Percentiles rank a stretch among this genome's conserved stretches.
phyloP scores from a whole-genome alignment of 2,113 vertebrate genomes.

The Hystrix cristata region DNA sequence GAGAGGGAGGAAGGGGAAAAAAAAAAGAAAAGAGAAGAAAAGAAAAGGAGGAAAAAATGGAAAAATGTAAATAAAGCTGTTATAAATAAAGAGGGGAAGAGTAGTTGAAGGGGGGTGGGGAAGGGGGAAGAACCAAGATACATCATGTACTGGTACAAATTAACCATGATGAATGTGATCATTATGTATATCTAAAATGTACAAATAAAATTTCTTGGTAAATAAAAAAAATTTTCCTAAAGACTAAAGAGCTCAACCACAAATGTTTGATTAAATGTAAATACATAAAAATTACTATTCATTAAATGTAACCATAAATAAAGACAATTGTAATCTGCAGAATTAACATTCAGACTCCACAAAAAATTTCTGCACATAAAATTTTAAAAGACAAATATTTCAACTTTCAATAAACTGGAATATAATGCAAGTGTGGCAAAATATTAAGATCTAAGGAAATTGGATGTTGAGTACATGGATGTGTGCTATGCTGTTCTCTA shows the following conservation, averaged over 20 bases:
- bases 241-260: neutral
- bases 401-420: neutral
- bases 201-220: no score
- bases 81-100: no score
- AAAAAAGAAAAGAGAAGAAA: no score
- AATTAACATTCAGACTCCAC: neutral
- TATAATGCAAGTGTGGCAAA: neutral
- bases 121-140: no score
- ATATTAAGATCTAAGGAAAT: conserved; percentile 38
- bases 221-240: neutral
- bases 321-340: neutral
- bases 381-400: conserved; percentile 22
- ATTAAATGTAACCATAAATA: conserved; percentile 11
- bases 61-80: no score
- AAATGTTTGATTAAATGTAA: conserved; percentile 30
- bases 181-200: no score
- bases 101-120: no score
- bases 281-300: conserved; percentile 16
- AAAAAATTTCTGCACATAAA: conserved; percentile 19
- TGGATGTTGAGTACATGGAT: neutral
- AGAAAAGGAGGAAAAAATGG: no score
- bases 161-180: no score
- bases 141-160: no score
- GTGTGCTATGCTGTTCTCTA: neutral
- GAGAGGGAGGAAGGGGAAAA: no score